phyloP scores from a whole-genome alignment of 2,888 invertebrate genomes.

The Hydropsyche betteni region DNA sequence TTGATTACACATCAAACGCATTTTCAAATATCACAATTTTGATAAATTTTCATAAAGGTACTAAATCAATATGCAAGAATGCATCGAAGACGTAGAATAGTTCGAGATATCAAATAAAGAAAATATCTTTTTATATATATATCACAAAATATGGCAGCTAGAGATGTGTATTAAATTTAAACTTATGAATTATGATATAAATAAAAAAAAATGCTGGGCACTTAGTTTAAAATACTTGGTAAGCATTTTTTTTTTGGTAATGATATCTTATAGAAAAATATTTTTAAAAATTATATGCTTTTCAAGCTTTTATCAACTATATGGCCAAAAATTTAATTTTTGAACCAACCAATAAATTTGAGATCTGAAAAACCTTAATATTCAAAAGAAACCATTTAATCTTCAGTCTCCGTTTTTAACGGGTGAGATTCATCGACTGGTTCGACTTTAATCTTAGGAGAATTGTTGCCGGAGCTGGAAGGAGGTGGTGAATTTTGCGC shows the following conservation, averaged over 20 bases:
- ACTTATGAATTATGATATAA: too few relatives aligned
- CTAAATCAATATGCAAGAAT: too few relatives aligned
- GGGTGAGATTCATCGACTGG: not conserved
- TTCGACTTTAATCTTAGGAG: too few relatives aligned
- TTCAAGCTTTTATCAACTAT: not conserved
- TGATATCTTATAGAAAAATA: not conserved
- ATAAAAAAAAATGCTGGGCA: not conserved
- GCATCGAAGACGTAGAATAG: too few relatives aligned
- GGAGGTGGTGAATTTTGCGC: not conserved
- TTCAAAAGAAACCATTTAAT: not conserved
- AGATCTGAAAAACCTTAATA: not conserved
- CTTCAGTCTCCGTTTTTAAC: not conserved
- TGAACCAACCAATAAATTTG: not conserved
- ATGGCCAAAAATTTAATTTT: slow-evolving; percentile 9
- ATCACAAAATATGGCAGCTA: too few relatives aligned
- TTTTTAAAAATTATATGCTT: slow-evolving; percentile 3
- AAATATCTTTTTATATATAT: too few relatives aligned
- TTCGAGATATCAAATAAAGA: too few relatives aligned
- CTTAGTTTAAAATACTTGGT: slow-evolving; percentile 3
- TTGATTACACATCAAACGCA: too few relatives aligned
- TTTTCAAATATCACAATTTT: too few relatives aligned
- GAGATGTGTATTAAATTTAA: too few relatives aligned
- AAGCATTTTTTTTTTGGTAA: slow-evolving; percentile 19
- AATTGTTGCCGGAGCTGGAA: not conserved
- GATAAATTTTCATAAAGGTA: too few relatives aligned